Evolutionary conservation across 2,797 vertebrate genomes (phyloP).

Genomic region (Hypotaenidia okinawae): DNA sequence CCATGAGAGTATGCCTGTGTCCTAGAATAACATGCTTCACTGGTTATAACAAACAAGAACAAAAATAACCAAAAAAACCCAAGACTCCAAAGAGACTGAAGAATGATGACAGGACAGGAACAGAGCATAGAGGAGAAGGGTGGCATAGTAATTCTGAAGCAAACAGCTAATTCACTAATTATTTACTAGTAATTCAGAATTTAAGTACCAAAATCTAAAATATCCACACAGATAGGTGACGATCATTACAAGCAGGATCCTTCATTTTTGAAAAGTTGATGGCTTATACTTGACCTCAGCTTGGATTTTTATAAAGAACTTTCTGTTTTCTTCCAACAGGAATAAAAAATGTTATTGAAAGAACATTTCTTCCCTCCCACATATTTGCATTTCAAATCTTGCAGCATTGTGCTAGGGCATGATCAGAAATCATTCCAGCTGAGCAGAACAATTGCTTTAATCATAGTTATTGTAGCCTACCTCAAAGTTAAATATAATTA

Average conservation of each 20-base stretch:
- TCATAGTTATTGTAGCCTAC: conserved; percentile 36
- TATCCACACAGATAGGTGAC: not conserved
- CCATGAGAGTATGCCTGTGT: not conserved
- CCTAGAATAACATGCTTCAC: not conserved
- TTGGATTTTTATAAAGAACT: not conserved
- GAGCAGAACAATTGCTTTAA: conserved; percentile 64
- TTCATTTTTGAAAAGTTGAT: not conserved
- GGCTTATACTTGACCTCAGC: not conserved
- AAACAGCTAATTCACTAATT: not conserved
- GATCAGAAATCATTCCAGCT: conserved; percentile 46
- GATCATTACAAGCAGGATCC: not conserved
- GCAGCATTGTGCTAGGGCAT: conserved; percentile 1
- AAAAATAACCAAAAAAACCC: not conserved
- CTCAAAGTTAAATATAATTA: conserved; percentile 57
- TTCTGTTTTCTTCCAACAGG: not conserved
- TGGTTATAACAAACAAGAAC: not conserved
- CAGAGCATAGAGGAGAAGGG: not conserved
- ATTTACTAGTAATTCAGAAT: not conserved
- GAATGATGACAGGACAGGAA: not conserved
- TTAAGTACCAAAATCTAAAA: not conserved
- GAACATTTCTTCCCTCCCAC: not conserved
- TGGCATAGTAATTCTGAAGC: not conserved
- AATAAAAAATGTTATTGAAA: not conserved
- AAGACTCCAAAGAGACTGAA: not conserved
- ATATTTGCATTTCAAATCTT: conserved; percentile 49